These are phyloP conservation scores for Pseudorhombus dupliciocellatus DNA, from an alignment of 2,113 vertebrate species.

Conservation along the genomic window DNA sequence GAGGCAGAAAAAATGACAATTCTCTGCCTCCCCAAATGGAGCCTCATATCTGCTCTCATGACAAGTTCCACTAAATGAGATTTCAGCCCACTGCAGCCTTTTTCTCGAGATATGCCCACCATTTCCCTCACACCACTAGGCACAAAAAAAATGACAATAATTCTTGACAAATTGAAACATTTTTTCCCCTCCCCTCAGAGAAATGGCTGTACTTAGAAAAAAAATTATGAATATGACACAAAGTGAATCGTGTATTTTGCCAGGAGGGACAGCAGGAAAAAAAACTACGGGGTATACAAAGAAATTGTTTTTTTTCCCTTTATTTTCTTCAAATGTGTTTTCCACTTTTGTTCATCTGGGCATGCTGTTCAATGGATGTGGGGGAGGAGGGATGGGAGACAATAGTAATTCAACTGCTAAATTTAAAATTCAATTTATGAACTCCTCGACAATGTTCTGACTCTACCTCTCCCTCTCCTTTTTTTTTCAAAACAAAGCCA, in stretches of 20 bases:
- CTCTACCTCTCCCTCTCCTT: slow-evolving; percentile 37
- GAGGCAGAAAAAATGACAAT: slow-evolving; percentile 17
- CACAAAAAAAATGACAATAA: slow-evolving; percentile 50
- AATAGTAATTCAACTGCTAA: slow-evolving; percentile 79
- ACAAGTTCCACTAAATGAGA: slow-evolving; percentile 73
- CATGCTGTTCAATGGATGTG: slow-evolving; percentile 55
- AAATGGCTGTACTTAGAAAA: slow-evolving; percentile 70
- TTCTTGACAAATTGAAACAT: slow-evolving; percentile 74
- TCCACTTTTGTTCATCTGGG: slow-evolving; percentile 74
- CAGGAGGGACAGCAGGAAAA: slow-evolving; percentile 60
- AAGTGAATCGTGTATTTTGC: slow-evolving; percentile 66
- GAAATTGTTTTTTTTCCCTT: slow-evolving; percentile 64
- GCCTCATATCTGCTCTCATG: slow-evolving; percentile 68
- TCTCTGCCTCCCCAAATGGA: slow-evolving; percentile 52
- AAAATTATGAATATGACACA: slow-evolving; percentile 69
- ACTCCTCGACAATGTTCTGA: slow-evolving; percentile 69
- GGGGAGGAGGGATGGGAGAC: slow-evolving; percentile 59
- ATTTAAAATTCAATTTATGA: slow-evolving; percentile 84
- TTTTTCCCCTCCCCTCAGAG: slow-evolving; percentile 57
- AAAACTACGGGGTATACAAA: slow-evolving; percentile 59
- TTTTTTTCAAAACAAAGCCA: slow-evolving; percentile 78
- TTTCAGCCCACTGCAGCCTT: slow-evolving; percentile 64
- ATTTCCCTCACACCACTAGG: slow-evolving; percentile 53
- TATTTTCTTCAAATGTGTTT: slow-evolving; percentile 71
- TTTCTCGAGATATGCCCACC: slow-evolving; percentile 58